Base-by-base conservation (phyloP, 2,888 invertebrate genomes). In the Rotaria macrura region DNA sequence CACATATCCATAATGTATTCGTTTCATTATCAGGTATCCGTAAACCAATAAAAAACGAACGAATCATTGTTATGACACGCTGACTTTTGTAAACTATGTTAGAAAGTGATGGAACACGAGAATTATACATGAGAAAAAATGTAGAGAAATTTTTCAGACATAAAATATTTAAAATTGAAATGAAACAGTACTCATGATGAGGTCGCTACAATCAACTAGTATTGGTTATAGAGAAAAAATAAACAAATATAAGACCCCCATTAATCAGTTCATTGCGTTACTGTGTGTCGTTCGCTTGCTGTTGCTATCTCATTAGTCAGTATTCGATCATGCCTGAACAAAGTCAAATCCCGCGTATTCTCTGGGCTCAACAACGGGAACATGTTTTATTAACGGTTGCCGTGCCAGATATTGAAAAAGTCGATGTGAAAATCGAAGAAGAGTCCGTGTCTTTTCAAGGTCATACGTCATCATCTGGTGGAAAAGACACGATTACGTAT, bases 291-390 rank as follows among this genome's bases (percentile, higher is more conserved):
- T 65, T 14, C 34, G 65, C 34, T 34, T 34, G 34, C 34, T 54
- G 54, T 54, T 54, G 65, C 38, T 65, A 20, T 79, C 25, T 43
- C 43, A 79, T 43, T 40, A 79, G 29, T 25, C n/a, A 43, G 6
- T 79, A n/a, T 79, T 25, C 4, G 17, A 79, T 43, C 4, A 79
- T 79, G 79, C 79, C 79, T 79, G 79, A 79, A 79, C 40, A 43
- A 40, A 79, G n/a, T 79, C 79, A 85, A 89, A 94, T 79, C 43
- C 96, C 97, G 87, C 93, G 95, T 87, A 94, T 96, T 88, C 93
- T 95, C 91, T 97, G 97, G 97, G 97, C 97, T 86, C 97, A 97
- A 91, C 93, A 95, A 89, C 94, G 93, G 89, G 93, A 94, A 89
- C 92, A 94, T 89, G 91, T 97, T 87, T 95, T 94, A 90, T 93